Evolutionary conservation across 2,888 invertebrate genomes (phyloP).

Genomic region (Brachypalpus laphriformis): DNA sequence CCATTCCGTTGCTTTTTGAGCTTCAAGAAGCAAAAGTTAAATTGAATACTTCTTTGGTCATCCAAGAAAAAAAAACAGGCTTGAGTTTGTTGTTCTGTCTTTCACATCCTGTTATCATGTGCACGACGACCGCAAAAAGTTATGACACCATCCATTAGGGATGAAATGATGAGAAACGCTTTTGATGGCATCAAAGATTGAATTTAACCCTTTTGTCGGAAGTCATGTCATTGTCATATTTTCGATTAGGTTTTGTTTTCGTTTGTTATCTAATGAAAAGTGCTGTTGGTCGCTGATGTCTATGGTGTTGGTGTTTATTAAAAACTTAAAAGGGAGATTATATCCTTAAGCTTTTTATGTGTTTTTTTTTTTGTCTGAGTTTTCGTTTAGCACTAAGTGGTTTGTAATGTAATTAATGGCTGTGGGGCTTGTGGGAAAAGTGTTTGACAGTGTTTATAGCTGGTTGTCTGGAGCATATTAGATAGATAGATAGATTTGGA

Average conservation of each 20-base stretch:
- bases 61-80: neutral
- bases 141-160: neutral
- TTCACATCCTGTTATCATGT: neutral
- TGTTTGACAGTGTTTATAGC: too few species aligned
- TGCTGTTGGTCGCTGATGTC: neutral
- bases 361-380: neutral
- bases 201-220: conserved; percentile 9
- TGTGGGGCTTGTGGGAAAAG: too few species aligned
- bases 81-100: neutral
- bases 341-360: neutral
- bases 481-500: too few species aligned
- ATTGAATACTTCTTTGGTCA: neutral
- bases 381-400: neutral
- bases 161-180: neutral
- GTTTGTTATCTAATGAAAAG: neutral
- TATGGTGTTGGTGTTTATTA: neutral
- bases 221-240: neutral
- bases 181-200: conserved; percentile 4
- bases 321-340: neutral
- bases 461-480: too few species aligned
- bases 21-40: neutral
- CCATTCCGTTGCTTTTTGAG: neutral
- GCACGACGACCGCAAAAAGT: neutral
- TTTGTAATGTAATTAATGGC: neutral
- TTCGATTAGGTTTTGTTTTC: neutral